Conservation (phyloP, 2,797 vertebrate species). For the Sylvia borin region DNA sequence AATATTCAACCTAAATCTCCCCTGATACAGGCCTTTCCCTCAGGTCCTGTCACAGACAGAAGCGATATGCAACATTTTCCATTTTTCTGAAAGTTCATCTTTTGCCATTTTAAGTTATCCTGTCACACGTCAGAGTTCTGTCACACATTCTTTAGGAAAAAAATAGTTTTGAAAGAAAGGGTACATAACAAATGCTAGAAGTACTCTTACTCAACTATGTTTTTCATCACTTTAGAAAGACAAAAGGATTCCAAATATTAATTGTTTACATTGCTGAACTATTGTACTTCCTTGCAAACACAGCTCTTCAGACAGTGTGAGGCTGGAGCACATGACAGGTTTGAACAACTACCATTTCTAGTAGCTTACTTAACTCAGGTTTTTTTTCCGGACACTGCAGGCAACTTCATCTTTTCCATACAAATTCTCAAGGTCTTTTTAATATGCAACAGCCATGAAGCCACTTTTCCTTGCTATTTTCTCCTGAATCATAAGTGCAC, state of each 20-base stretch:
- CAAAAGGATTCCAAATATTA: neutral
- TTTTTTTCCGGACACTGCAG: neutral
- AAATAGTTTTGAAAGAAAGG: neutral
- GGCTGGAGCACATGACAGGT: neutral
- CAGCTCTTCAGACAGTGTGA: neutral
- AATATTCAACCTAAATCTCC: neutral
- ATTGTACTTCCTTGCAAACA: neutral
- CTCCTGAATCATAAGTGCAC: conserved; percentile 4
- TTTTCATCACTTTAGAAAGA: neutral
- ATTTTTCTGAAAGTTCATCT: conserved; percentile 16
- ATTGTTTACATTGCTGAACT: neutral
- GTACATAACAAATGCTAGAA: neutral
- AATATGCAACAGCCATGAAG: conserved; percentile 10
- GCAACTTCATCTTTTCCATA: neutral
- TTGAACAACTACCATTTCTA: neutral
- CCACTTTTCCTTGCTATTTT: conserved; percentile 35
- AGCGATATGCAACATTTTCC: neutral
- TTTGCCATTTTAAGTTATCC: conserved; percentile 18
- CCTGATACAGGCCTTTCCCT: neutral
- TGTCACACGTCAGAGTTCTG: neutral
- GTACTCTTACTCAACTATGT: neutral
- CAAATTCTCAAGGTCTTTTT: conserved; percentile 20
- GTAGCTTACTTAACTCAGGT: neutral
- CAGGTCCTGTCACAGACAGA: neutral
- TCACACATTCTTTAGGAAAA: neutral